Percentiles rank a stretch among this genome's conserved stretches.
Evolutionary conservation across 1,140 invertebrate species (phyloP).

Genomic region (Arion vulgaris): DNA sequence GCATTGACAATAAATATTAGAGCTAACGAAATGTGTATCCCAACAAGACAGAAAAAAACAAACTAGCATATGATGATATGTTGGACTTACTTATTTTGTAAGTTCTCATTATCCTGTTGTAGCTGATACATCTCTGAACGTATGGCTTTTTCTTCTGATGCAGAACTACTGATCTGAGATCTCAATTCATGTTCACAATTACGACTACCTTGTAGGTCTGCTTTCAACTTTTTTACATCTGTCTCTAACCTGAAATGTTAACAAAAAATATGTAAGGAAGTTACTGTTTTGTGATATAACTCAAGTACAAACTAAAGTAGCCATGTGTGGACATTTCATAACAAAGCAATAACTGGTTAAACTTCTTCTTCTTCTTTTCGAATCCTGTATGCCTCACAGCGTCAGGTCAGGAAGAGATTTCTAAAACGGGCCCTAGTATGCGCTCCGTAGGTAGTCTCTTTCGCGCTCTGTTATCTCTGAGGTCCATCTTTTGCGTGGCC

Average conservation of each 20-base stretch:
- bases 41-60: too few species aligned
- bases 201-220: conserved; percentile 81
- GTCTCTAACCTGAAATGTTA: conserved; percentile 75
- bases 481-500: too few species aligned
- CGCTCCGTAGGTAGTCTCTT: too few species aligned
- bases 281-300: too few species aligned
- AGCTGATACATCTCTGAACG: conserved; percentile 84
- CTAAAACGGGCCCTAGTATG: too few species aligned
- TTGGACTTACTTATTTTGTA: conserved; percentile 82
- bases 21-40: too few species aligned
- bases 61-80: background rate
- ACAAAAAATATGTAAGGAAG: background rate
- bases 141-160: conserved; percentile 81
- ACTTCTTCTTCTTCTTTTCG: too few species aligned
- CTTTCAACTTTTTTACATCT: conserved; percentile 86
- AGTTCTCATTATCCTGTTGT: conserved; percentile 86
- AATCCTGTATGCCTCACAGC: too few species aligned
- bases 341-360: too few species aligned
- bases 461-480: too few species aligned
- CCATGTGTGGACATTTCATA: background rate
- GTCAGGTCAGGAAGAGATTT: too few species aligned
- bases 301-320: background rate
- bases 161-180: conserved; percentile 82
- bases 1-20: too few species aligned
- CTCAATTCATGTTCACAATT: conserved; percentile 88